Evolutionary conservation across 2,888 invertebrate species (phyloP).

Genomic region (Schrankia costaestrigalis): DNA sequence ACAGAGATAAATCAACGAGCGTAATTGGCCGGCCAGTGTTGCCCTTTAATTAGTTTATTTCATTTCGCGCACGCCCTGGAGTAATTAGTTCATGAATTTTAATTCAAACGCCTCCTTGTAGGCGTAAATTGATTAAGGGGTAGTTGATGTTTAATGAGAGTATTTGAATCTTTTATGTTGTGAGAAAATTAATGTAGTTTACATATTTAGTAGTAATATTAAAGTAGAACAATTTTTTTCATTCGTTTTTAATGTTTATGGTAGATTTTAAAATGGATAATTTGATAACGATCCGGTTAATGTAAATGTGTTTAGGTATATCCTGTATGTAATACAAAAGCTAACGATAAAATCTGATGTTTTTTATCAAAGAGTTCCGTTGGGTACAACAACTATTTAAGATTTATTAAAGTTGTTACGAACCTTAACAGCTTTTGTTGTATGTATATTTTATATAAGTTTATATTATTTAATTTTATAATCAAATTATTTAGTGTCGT

Average conservation of each 20-base stretch:
- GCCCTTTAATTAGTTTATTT: slow-evolving; percentile 67
- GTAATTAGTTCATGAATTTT: slow-evolving; percentile 63
- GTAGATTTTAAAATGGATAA: slow-evolving; percentile 1
- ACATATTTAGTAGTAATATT: too few relatives aligned
- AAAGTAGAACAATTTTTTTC: too few relatives aligned
- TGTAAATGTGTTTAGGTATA: slow-evolving; percentile 3
- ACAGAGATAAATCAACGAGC: slow-evolving; percentile 67
- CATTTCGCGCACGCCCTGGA: slow-evolving; percentile 52
- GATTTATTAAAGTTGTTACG: slow-evolving; percentile 16
- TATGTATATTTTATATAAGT: too few relatives aligned
- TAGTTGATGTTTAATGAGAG: slow-evolving; percentile 5
- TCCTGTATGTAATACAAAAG: slow-evolving; percentile 20
- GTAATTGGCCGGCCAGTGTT: slow-evolving; percentile 61
- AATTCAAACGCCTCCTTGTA: slow-evolving; percentile 35
- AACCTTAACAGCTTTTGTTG: slow-evolving; percentile 3
- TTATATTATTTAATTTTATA: too few relatives aligned
- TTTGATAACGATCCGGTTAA: slow-evolving; percentile 8
- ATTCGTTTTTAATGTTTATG: background rate
- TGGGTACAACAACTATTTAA: slow-evolving; percentile 9
- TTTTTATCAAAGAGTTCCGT: slow-evolving; percentile 10
- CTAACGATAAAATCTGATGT: slow-evolving; percentile 24
- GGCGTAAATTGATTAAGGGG: slow-evolving; percentile 42
- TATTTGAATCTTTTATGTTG: slow-evolving; percentile 11
- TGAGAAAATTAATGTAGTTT: slow-evolving; percentile 8
- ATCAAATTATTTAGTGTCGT: too few relatives aligned